phyloP scores from a whole-genome alignment of 2,888 invertebrate species.

The Cheilosia grossa region DNA sequence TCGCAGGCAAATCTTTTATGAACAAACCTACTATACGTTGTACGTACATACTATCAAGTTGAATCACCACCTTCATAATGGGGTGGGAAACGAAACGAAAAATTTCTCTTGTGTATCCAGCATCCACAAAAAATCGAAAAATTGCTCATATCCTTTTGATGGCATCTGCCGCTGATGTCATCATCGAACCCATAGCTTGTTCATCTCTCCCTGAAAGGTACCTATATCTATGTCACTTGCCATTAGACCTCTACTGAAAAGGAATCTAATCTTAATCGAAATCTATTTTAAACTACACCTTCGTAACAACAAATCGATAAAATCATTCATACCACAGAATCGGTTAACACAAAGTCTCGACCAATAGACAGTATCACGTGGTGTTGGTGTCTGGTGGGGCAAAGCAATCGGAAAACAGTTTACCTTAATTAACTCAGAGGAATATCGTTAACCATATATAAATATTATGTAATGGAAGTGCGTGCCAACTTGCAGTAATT shows the following conservation, averaged over 20 bases:
- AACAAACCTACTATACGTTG: background rate
- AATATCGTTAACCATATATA: slow-evolving; percentile 27
- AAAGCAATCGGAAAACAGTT: slow-evolving; percentile 25
- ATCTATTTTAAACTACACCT: slow-evolving; percentile 71
- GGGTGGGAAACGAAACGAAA: slow-evolving; percentile 10
- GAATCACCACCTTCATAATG: slow-evolving; percentile 34
- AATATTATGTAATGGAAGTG: slow-evolving; percentile 16
- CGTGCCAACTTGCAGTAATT: slow-evolving; percentile 60
- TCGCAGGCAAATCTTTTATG: slow-evolving; percentile 22
- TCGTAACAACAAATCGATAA: slow-evolving; percentile 67
- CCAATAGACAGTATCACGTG: slow-evolving; percentile 27
- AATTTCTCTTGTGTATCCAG: slow-evolving; percentile 3
- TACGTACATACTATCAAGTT: slow-evolving; percentile 16
- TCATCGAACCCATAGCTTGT: slow-evolving; percentile 2
- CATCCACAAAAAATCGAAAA: slow-evolving; percentile 15
- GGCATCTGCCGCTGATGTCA: slow-evolving; percentile 45
- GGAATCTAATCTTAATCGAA: slow-evolving; percentile 67
- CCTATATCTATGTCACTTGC: slow-evolving; percentile 38
- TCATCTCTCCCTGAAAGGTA: background rate
- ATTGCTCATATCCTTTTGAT: slow-evolving; percentile 23
- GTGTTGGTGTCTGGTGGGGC: background rate
- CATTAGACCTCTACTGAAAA: slow-evolving; percentile 45
- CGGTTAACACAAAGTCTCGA: slow-evolving; percentile 8
- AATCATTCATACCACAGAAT: slow-evolving; percentile 23
- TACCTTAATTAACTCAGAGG: slow-evolving; percentile 50